Conservation (phyloP, 2,113 vertebrate genomes). For the Seriola dumerili region DNA sequence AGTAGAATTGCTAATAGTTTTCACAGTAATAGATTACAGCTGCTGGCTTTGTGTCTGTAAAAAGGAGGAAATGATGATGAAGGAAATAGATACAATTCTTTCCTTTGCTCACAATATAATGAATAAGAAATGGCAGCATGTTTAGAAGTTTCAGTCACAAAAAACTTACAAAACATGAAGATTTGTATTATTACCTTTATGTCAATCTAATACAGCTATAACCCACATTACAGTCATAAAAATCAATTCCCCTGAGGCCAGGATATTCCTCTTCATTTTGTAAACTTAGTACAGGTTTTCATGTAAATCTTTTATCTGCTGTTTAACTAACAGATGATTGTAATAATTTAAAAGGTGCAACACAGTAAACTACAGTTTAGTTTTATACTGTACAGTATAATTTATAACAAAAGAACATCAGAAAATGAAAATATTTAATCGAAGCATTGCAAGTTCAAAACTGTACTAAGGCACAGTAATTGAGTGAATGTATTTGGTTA, state of each 20-base stretch:
- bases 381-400: not conserved
- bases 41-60: not conserved
- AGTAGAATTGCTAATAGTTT: not conserved
- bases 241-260: not conserved
- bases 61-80: slow-evolving; percentile 16
- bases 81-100: not conserved
- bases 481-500: no score
- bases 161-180: not conserved
- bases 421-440: not conserved
- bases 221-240: not conserved
- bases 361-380: not conserved
- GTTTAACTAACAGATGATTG: not conserved
- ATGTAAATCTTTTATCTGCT: slow-evolving; percentile 28
- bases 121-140: not conserved
- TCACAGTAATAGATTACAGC: not conserved
- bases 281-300: slow-evolving; percentile 36
- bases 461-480: no score
- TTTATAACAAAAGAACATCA: no score
- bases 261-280: slow-evolving; percentile 23
- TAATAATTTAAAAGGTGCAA: not conserved
- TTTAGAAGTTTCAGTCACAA: not conserved
- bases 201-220: not conserved
- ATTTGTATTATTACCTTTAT: not conserved
- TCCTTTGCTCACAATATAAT: not conserved
- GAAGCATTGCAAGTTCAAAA: not conserved